These are phyloP conservation scores for Coturnix japonica DNA, from an alignment of 2,113 vertebrate species.

Conservation along the genomic window DNA sequence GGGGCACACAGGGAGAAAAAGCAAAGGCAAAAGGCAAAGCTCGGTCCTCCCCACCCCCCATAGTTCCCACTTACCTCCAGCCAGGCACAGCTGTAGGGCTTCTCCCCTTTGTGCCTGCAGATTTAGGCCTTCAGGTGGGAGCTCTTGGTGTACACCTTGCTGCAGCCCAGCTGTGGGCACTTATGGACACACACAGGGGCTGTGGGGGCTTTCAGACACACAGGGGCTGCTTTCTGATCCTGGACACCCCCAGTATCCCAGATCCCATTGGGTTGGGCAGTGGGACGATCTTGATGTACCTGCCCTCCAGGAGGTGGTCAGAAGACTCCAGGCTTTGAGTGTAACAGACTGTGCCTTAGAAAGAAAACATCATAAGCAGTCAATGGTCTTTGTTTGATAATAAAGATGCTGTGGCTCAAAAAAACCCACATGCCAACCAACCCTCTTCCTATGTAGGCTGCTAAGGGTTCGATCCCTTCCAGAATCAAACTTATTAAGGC, in stretches of 20 bases:
- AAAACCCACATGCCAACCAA: background rate
- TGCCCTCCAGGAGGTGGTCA: background rate
- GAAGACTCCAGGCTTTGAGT: background rate
- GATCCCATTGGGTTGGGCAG: constrained; percentile 75
- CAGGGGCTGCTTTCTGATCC: constrained; percentile 67
- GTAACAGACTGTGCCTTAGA: background rate
- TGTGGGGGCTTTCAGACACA: constrained; percentile 40
- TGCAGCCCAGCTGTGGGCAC: constrained; percentile 87
- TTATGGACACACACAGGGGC: constrained; percentile 78
- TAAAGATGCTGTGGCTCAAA: background rate
- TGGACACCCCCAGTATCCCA: background rate
- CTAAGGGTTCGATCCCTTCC: background rate
- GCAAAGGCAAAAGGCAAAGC: no score
- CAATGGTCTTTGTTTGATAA: background rate
- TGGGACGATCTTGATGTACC: constrained; percentile 86
- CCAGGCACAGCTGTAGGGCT: constrained; percentile 87
- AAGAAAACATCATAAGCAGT: background rate
- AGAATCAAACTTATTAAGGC: background rate
- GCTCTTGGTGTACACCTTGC: constrained; percentile 89
- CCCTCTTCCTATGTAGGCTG: background rate
- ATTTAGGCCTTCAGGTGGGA: constrained; percentile 90
- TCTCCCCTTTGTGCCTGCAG: constrained; percentile 84
- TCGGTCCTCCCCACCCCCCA: no score
- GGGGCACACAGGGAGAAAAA: background rate
- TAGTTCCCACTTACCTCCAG: constrained; percentile 80